phyloP scores from a whole-genome alignment of 2,113 vertebrate species.

The Odontophorus gujanensis region DNA sequence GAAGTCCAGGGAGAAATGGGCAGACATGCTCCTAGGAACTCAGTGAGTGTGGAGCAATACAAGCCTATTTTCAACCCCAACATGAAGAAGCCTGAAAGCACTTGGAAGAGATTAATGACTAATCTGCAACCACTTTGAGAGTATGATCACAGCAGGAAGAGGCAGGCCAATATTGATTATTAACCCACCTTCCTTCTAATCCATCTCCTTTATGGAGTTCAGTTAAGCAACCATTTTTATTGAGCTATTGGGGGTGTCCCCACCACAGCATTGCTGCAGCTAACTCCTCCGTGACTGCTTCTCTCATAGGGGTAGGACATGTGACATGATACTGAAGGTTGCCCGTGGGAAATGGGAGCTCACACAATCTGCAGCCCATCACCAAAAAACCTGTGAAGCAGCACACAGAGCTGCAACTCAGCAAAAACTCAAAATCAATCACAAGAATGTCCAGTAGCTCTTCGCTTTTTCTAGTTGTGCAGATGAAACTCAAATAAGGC shows the following conservation, averaged over 20 bases:
- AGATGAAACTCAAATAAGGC: neutral
- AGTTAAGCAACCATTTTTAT: neutral
- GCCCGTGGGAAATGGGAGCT: neutral
- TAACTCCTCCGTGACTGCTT: neutral
- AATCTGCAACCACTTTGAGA: slow-evolving; percentile 11
- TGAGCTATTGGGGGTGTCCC: neutral
- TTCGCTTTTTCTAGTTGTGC: neutral
- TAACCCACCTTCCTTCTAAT: neutral
- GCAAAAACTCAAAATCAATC: neutral
- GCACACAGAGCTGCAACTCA: rapidly evolving
- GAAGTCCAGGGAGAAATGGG: neutral
- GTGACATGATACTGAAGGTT: neutral
- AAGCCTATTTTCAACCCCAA: neutral
- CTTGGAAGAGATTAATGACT: slow-evolving; percentile 42
- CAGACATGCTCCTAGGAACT: neutral
- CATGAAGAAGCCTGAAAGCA: neutral
- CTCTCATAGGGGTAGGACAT: neutral
- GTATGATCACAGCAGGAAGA: slow-evolving; percentile 3
- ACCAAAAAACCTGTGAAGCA: neutral
- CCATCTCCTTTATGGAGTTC: neutral
- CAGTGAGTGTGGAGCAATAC: neutral
- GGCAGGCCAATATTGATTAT: neutral
- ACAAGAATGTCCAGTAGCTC: neutral
- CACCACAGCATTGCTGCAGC: neutral
- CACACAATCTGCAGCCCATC: neutral